Percentiles rank a stretch among this genome's conserved stretches.
Conservation (phyloP, 1,140 invertebrate species). For the Diachasmimorpha longicaudata region DNA sequence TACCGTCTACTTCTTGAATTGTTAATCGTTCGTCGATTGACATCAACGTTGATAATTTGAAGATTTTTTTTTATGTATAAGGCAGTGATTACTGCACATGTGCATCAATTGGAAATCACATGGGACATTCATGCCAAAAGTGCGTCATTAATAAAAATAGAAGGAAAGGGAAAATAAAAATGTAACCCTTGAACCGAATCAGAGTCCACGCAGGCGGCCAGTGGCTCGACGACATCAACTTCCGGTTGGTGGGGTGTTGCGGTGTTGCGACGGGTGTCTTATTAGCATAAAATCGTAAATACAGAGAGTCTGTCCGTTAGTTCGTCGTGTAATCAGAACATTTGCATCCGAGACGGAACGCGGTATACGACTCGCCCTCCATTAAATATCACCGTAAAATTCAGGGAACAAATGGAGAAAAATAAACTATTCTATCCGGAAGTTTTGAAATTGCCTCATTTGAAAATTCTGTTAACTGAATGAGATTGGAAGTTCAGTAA, state of each 20-base stretch:
- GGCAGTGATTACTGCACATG: no score
- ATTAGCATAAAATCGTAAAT: conserved; percentile 42
- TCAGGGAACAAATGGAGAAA: background rate
- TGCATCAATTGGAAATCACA: background rate
- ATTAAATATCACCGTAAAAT: conserved; percentile 1
- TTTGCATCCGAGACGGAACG: conserved; percentile 28
- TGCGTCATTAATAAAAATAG: background rate
- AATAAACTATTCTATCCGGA: background rate
- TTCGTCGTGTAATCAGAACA: conserved; percentile 33
- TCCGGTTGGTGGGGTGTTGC: conserved; percentile 32
- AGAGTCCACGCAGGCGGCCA: conserved; percentile 16
- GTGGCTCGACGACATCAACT: conserved; percentile 37
- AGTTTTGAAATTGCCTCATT: background rate
- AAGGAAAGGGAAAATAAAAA: background rate
- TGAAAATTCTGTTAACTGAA: background rate
- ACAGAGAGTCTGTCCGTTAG: conserved; percentile 27
- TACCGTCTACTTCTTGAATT: no score
- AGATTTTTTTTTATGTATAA: no score
- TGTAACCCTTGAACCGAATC: conserved; percentile 42
- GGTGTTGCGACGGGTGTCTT: background rate
- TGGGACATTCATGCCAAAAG: background rate
- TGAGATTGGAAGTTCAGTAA: background rate
- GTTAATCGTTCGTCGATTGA: no score
- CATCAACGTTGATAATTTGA: no score
- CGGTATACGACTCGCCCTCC: conserved; percentile 4